Evolutionary conservation across 1,140 invertebrate species (phyloP), one percentile per base, ranked within the genome.

Genomic region (Cheumatopsyche charites): DNA sequence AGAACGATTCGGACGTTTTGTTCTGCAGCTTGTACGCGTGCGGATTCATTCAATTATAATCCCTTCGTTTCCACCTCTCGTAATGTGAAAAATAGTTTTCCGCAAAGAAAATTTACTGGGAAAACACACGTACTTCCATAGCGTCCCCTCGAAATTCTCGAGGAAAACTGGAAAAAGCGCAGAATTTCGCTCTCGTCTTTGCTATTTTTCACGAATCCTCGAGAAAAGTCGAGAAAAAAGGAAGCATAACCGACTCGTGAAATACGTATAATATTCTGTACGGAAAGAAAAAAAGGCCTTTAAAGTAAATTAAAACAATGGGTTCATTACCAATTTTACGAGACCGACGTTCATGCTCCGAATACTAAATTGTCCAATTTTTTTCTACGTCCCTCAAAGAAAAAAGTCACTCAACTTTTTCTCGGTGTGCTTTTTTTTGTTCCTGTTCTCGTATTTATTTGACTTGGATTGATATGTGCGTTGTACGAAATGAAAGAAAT

Each of bases 1-100:
- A 23, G 29, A 47, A 19, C 43, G 25, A 15, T 23, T 65, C 26
- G 5, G 26, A 7, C 47, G 43, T 49, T 43, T 67, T 67, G 36
- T 67, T 41, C n/a, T n/a, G n/a, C 29, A 43, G 26, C 26, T 13
- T 17, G 41, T 66, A 11, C 19, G 9, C 49, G 45, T 67, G 21
- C 66, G 45, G 49, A 67, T 52, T 67, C 66, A 67, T 67, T 67
- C 66, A 67, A 67, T 67, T 67, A 67, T 67, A 47, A 67, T 67
- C 66, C 66, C 66, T 58, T 58, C 55, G 55, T 58, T 58, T 58
- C 55, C 55, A 58, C 55, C 55, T 58, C 55, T 58, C 21, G n/a
- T 58, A 58, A 58, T 58, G 55, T 58, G 55, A 58, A 58, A 58
- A 58, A 58, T 58, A 58, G 55, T 58, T 58, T 58, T 58, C 23